Base-by-base conservation (phyloP, 2,113 vertebrate species). In the Crypturellus undulatus region DNA sequence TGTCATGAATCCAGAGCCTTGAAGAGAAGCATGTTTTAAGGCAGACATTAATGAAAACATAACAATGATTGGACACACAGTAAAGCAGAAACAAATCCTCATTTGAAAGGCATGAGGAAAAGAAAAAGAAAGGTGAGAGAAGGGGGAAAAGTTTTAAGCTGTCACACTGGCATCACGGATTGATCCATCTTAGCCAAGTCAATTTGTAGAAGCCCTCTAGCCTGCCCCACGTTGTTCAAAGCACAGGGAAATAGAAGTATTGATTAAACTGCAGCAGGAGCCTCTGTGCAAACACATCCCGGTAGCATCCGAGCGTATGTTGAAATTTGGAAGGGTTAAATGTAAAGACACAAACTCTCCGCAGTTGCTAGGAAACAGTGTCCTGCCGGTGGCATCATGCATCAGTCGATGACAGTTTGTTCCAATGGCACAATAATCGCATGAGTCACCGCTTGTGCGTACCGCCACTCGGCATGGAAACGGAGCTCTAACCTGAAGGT, bases 331-430 rank as follows among this genome's bases (percentile, higher is more conserved):
- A 89, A 76, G 90, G 49, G 89, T 92, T 93, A 93, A 89, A 79
- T 3, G 12, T 56, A 63, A 85, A 92, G 84, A 64, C 63, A 95
- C 58, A 32, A 67, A 26, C 52, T 72, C 77, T 0, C 5, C 45
- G 67, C 30, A 79, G 90, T 96, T 97, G 90, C 96, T 93, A 95
- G 90, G 94, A 94, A 89, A 97, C 71, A 0, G 30, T 63, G 86
- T 92, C 90, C 89, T 89, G 75, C 65, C 4, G 28, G 2, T 87
- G 70, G 76, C 78, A 93, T 69, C 86, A 40, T 56, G 49, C 40
- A 94, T 63, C 88, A 93, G 77, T 68, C 77, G 38, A 32, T 72
- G 70, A 79, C 72, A 92, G 75, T 26, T 58, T 87, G 72, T 79
- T 94, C 83, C 84, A 91, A 63, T 38, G 45, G 49, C 76, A 69